Percentiles rank a stretch among this genome's conserved stretches.
phyloP scores from a whole-genome alignment of 2,113 vertebrate species.

The Bombycilla garrulus region DNA sequence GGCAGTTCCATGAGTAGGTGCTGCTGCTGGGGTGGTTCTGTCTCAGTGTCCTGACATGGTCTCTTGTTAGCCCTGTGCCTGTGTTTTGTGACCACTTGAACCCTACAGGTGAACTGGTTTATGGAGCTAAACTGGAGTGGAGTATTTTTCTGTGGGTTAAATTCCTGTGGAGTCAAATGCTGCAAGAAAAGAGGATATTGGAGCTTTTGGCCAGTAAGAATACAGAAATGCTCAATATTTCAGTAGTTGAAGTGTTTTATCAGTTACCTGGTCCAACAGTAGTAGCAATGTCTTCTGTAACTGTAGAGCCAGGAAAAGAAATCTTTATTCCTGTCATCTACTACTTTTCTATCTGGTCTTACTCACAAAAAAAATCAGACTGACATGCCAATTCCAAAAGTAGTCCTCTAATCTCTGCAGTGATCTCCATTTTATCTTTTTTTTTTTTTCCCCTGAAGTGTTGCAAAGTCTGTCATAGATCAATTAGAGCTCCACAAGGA shows the following conservation, averaged over 20 bases:
- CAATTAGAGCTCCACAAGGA: not conserved
- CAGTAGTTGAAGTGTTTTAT: not conserved
- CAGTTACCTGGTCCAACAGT: not conserved
- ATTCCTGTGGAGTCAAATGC: not conserved
- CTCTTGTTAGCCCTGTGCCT: not conserved
- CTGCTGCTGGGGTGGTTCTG: accelerated
- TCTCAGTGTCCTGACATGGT: not conserved
- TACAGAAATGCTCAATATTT: not conserved
- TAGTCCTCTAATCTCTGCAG: not conserved
- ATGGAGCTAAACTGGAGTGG: not conserved
- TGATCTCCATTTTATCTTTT: not conserved
- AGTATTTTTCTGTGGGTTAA: not conserved
- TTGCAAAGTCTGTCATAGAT: not conserved
- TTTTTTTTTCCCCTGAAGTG: not conserved
- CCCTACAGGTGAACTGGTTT: not conserved
- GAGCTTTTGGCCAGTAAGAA: not conserved
- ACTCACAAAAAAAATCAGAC: not conserved
- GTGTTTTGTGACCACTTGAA: not conserved
- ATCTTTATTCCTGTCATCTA: not conserved
- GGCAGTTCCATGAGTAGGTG: not conserved
- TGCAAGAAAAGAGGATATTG: not conserved
- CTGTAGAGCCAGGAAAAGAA: not conserved
- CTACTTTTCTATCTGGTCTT: not conserved
- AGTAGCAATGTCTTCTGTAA: not conserved
- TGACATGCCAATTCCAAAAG: not conserved